Base-by-base conservation (phyloP, 2,888 invertebrate species). In the Seira sanloemensis region DNA sequence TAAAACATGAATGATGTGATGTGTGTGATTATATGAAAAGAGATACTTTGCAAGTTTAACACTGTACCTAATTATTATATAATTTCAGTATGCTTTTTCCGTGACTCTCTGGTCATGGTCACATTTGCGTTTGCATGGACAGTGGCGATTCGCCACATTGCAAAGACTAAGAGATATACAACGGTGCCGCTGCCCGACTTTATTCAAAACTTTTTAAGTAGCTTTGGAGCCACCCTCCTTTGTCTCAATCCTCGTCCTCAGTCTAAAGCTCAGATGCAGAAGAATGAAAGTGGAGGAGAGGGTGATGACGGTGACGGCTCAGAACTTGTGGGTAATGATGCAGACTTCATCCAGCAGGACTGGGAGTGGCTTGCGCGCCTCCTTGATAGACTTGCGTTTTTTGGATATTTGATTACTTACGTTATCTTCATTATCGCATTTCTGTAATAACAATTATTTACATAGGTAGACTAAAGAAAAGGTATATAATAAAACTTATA, bases 351-450 rank as follows among this genome's bases (percentile, higher is more conserved):
- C 46, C 76, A 78, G 23, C 75, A 84, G 46, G 84, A 86, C 37
- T 86, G 86, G 84, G 73, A 72, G 24, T 86, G 86, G 86, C 26
- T 86, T 62, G 86, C 86, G 21, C 76, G 84, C 27, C 65, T 86
- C n/a, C 50, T 86, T 50, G 86, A 86, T 23, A 58, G 86, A 62
- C 16, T 86, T 2, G 76, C 76, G 54, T 86, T 84, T 65, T 16
- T 86, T 21, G n/a, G 54, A 0, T 86, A 84, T 46, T 66, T 84
- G 0, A 81, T 82, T 9, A 50, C 78, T 25, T 86, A 86, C 46
- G 25, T 54, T 7, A 72, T 77, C 62, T 81, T 86, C 25, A 68
- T 84, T 74, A 12, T 66, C 19, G 67, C 81, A 21, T 84, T 86
- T 68, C 75, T 84, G 19, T 78, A 23, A 75, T 65, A 37, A 37